Evolutionary conservation across 2,113 vertebrate genomes (phyloP), one percentile per base, ranked within the genome.

Genomic region (Felis chaus): DNA sequence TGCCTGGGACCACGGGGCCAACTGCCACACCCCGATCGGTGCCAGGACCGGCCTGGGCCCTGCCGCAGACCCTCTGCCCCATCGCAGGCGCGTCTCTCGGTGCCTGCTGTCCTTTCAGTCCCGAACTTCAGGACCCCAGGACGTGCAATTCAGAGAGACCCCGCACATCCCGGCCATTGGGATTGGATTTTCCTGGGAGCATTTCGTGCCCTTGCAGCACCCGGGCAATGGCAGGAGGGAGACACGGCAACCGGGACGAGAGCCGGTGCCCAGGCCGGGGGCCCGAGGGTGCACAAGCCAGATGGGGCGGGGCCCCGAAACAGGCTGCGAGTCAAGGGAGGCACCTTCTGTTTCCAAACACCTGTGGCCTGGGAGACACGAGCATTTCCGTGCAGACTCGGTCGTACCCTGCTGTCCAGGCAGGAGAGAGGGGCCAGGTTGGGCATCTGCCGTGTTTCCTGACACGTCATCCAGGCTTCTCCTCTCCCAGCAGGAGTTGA

Each of bases 391-490:
- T 0, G 11, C 23, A 21, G 93, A 55, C 39, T 50, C 14, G 3
- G n/a, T 0, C 12, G 0, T 7, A 39, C 10, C 69, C 25, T 0
- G 19, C 74, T 50, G 76, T 33, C 53, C 16, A 2, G 50, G 50
- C 73, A 41, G 36, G 63, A 27, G 6, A n/a, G 27, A 10, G 83
- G 39, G 1, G 23, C 1, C 41, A 9, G 3, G 2, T 1, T 1
- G 10, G 0, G 2, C 50, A 36, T 4, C 11, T 12, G 21, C 25
- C 15, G 4, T 8, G 0, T 18, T 1, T 50, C 16, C 61, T 6
- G 13, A 27, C 27, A 19, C 4, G 36, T 69, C 19, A 2, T 6
- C 50, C 13, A 23, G 12, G 23, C 39, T 0, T 0, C 5, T 61
- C 74, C 48, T 5, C 0, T 10, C 50, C 36, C 29, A 16, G 84